Base-by-base conservation (phyloP, 2,888 invertebrate species). In the Clusia tigrina region DNA sequence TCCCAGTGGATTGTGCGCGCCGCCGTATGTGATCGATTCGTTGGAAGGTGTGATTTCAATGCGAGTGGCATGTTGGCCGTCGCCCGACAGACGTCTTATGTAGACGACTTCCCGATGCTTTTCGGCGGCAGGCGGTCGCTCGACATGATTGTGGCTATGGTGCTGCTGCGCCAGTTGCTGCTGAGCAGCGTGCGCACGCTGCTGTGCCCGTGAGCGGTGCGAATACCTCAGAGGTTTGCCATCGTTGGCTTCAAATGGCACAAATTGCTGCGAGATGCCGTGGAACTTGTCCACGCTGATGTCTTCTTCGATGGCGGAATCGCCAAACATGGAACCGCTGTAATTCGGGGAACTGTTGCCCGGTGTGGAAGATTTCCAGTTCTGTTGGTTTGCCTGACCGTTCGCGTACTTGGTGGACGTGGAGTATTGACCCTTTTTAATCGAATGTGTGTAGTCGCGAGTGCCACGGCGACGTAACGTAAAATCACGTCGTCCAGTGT, bases 221-320 rank as follows among this genome's bases (percentile, higher is more conserved):
- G 82, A 83, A 52, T 80, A 80, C 15, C 81, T 67, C 12, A 76
- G 55, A 2, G 74, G 74, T 38, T 80, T 80, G 46, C 74, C 72
- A 61, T 78, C 81, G 62, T 68, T 76, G 61, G 71, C 70, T 66
- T 80, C 81, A 67, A 81, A 78, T 68, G 76, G 77, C 70, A 80
- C 77, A 46, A 79, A 79, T 24, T 78, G 67, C 38, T 74, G 80
- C 2, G 76, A 70, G 57, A 82, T 78, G 48, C 79, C 81, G 2
- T 82, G 81, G 71, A 82, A 84, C 71, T 84, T 84, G 46, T 82
- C 83, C 42, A 83, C 81, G 64, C 83, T 84, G 48, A 84, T 83
- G 58, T 84, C 84, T 61, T 84, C 84, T 67, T 83, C 84, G 25
- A 84, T 84, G 48, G 84, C 84, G 5, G 84, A 84, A 66, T 84